These are phyloP conservation scores for Knipowitschia caucasica DNA, from an alignment of 2,797 vertebrate genomes.

Conservation along the genomic window DNA sequence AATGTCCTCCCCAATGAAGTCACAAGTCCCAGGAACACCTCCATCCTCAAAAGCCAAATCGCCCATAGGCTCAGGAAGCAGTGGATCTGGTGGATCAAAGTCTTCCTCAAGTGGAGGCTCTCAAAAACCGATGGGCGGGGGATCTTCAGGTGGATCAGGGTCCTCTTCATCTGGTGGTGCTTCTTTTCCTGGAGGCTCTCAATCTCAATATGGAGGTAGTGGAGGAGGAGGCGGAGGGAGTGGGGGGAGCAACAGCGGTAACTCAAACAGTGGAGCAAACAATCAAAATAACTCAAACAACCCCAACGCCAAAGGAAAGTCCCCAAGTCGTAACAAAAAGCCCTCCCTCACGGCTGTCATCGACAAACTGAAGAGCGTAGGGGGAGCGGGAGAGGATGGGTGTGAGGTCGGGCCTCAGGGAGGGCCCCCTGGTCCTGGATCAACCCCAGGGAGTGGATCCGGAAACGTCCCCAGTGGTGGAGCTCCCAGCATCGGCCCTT, in stretches of 20 bases:
- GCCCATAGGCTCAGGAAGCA: constrained; percentile 88
- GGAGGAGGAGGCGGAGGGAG: constrained; percentile 38
- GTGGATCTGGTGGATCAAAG: constrained; percentile 86
- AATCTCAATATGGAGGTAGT: constrained; percentile 74
- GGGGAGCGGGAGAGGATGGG: constrained; percentile 88
- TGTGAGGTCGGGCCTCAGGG: constrained; percentile 81
- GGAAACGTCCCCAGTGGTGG: constrained; percentile 69
- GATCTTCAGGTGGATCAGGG: constrained; percentile 68
- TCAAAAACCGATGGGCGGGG: constrained; percentile 88
- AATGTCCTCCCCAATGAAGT: constrained; percentile 92
- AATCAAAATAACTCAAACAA: constrained; percentile 74
- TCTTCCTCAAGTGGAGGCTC: constrained; percentile 85
- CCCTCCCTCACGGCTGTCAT: constrained; percentile 96
- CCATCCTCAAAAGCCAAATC: constrained; percentile 98
- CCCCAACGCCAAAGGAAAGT: constrained; percentile 92
- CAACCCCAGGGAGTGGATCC: constrained; percentile 70
- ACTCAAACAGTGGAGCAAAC: constrained; percentile 37
- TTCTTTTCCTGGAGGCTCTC: constrained; percentile 74
- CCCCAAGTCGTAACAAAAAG: constrained; percentile 97
- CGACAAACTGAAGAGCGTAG: constrained; percentile 97
- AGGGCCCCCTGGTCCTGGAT: constrained; percentile 68
- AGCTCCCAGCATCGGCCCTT: constrained; percentile 67
- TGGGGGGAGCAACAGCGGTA: constrained; percentile 26
- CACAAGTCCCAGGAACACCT: constrained; percentile 89
- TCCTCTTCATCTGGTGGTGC: constrained; percentile 73